Evolutionary conservation across 2,113 vertebrate species (phyloP).

Genomic region (Heloderma charlesbogerti): DNA sequence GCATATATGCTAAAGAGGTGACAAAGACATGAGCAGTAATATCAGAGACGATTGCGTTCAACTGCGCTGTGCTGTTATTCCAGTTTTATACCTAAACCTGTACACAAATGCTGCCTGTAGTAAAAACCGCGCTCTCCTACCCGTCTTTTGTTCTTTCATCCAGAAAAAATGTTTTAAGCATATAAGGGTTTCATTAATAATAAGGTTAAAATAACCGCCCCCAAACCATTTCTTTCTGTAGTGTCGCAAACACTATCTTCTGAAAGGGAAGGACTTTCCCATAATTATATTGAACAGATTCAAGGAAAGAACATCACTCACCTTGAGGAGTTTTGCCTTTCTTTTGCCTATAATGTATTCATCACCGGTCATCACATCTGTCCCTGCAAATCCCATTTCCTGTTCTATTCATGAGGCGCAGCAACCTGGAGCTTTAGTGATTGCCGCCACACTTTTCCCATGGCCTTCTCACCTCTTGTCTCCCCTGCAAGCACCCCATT

Average conservation of each 20-base stretch:
- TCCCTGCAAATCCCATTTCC: slow-evolving; percentile 81
- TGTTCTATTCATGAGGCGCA: slow-evolving; percentile 79
- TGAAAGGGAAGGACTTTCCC: not conserved
- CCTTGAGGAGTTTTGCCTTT: slow-evolving; percentile 69
- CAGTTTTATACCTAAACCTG: not conserved
- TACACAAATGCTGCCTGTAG: not conserved
- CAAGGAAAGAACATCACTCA: slow-evolving; percentile 62
- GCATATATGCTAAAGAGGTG: not conserved
- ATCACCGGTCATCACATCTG: slow-evolving; percentile 78
- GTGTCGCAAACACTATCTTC: not conserved
- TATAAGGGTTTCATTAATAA: not conserved
- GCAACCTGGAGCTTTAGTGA: slow-evolving; percentile 79
- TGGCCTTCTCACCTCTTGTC: slow-evolving; percentile 80
- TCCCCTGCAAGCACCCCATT: slow-evolving; percentile 65
- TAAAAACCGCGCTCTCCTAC: not conserved
- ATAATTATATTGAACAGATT: slow-evolving; percentile 43
- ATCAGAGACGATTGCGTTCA: not conserved
- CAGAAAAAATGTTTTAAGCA: not conserved
- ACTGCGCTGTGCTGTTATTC: not conserved
- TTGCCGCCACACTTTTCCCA: slow-evolving; percentile 81
- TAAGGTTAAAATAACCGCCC: not conserved
- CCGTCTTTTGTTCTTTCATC: not conserved
- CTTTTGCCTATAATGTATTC: slow-evolving; percentile 76
- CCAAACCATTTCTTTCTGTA: not conserved
- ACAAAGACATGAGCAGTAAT: not conserved